Evolutionary conservation across 2,888 invertebrate genomes (phyloP).

Genomic region (Crematogaster levior): DNA sequence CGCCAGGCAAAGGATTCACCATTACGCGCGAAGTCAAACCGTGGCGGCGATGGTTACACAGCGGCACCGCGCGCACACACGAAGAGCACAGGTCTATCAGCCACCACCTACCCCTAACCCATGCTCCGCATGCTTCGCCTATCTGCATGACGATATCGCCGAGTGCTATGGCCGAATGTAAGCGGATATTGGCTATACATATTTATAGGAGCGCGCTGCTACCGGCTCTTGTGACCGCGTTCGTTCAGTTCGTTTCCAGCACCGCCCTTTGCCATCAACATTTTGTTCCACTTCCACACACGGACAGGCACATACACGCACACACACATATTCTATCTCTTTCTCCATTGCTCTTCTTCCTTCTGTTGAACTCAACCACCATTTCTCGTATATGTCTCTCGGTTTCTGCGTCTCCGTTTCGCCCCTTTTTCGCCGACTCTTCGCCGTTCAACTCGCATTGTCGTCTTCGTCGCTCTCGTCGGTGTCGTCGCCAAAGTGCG

Average conservation of each 20-base stretch:
- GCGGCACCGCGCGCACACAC: conserved; percentile 11
- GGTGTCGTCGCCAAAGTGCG: conserved; percentile 50
- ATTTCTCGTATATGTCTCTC: conserved; percentile 46
- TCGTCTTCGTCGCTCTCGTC: conserved; percentile 40
- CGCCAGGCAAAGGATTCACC: conserved; percentile 76
- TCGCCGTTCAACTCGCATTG: conserved; percentile 34
- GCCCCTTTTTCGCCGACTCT: conserved; percentile 42
- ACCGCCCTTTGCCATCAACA: conserved; percentile 56
- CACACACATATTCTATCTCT: not conserved
- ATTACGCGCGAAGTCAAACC: conserved; percentile 48
- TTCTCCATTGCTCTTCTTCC: not conserved
- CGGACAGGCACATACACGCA: not conserved
- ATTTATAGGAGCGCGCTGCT: conserved; percentile 76
- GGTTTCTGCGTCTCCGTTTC: conserved; percentile 52
- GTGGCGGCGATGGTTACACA: conserved; percentile 37
- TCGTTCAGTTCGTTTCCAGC: conserved; percentile 64
- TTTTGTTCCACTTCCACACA: conserved; percentile 56
- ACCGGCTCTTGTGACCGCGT: conserved; percentile 57
- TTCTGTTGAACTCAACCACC: not conserved
- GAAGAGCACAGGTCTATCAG: conserved; percentile 51
- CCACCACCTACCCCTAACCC: conserved; percentile 45
- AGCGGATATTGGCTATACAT: conserved; percentile 82
- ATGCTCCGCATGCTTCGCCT: conserved; percentile 54
- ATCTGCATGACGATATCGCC: conserved; percentile 78
- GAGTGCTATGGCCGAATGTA: conserved; percentile 76